phyloP scores from a whole-genome alignment of 2,797 vertebrate species.

The Scyliorhinus canicula region DNA sequence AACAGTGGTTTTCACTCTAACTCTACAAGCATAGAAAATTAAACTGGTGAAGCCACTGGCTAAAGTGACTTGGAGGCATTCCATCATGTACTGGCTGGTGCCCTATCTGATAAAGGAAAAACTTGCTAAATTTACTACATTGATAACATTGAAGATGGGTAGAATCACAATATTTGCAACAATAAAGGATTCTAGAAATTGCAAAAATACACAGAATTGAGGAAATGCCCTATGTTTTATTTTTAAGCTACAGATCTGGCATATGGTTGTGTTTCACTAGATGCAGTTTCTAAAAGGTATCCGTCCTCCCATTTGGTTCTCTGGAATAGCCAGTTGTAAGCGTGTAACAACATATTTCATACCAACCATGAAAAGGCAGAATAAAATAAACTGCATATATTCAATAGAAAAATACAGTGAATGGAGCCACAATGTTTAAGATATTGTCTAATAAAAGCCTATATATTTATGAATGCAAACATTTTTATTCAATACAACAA shows the following conservation, averaged over 20 bases:
- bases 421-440: background rate
- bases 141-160: background rate
- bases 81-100: background rate
- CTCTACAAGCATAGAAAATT: background rate
- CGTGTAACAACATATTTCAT: background rate
- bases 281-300: background rate
- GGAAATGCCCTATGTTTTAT: background rate
- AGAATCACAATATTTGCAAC: background rate
- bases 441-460: background rate
- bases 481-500: background rate
- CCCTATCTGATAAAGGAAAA: background rate
- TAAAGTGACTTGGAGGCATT: background rate
- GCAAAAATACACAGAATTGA: background rate
- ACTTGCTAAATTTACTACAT: background rate
- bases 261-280: background rate
- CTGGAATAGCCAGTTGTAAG: conserved; percentile 28
- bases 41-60: background rate
- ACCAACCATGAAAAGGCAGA: background rate
- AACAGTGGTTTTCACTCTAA: background rate
- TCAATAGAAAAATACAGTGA: background rate
- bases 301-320: background rate
- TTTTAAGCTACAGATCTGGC: background rate
- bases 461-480: background rate
- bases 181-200: background rate
- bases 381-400: background rate